phyloP scores from a whole-genome alignment of 2,797 vertebrate genomes.

The Danio jaintianensis region DNA sequence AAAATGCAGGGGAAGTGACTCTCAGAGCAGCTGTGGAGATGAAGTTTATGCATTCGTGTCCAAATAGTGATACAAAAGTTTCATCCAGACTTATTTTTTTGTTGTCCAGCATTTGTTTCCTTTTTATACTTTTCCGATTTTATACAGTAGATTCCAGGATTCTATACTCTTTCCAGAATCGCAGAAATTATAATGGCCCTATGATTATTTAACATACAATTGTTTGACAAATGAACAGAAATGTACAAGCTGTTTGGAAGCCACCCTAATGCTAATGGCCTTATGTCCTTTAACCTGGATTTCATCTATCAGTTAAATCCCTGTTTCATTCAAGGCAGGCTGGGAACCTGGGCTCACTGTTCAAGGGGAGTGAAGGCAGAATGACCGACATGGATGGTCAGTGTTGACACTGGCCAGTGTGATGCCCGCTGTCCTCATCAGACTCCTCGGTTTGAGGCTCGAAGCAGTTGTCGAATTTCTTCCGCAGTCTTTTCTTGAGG shows the following conservation, averaged over 20 bases:
- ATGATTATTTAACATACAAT: no score
- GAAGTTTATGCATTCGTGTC: no score
- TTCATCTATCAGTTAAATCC: slow-evolving; percentile 41
- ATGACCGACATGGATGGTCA: slow-evolving; percentile 27
- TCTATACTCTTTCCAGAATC: no score
- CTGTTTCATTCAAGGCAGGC: slow-evolving; percentile 47
- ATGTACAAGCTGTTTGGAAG: slow-evolving; percentile 37
- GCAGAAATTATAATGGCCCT: no score
- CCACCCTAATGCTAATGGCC: slow-evolving; percentile 50
- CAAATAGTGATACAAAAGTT: no score
- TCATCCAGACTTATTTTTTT: no score
- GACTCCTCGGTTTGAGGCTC: slow-evolving; percentile 66
- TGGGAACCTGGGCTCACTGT: slow-evolving; percentile 31
- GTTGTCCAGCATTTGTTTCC: no score
- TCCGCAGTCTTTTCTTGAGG: slow-evolving; percentile 75
- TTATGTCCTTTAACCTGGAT: slow-evolving; percentile 49
- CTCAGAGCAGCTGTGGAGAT: no score
- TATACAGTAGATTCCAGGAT: no score
- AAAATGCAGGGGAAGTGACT: no score
- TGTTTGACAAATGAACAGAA: background rate
- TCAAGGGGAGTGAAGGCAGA: slow-evolving; percentile 29
- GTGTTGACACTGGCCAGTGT: background rate
- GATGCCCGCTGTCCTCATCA: slow-evolving; percentile 62
- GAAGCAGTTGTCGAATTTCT: slow-evolving; percentile 75
- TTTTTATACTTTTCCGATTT: no score